Base-by-base conservation (phyloP, 1,140 invertebrate genomes). In the Danaus melanippus region DNA sequence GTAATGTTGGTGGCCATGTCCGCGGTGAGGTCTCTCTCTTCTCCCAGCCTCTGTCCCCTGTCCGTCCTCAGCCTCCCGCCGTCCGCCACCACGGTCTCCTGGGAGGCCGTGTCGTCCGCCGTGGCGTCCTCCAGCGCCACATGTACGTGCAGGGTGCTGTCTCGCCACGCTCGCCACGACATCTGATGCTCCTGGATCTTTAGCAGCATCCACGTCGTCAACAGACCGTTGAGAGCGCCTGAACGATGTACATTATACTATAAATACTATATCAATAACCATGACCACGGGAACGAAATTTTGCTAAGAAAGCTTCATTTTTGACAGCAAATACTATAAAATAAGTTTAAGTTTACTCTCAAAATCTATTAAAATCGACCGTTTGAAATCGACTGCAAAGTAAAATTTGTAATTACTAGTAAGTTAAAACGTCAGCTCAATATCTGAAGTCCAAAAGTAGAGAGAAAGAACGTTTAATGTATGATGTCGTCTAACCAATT, bases 101-200 rank as follows among this genome's bases (percentile, higher is more conserved):
- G 60, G 1, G 67, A 70, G 10, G 54, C 46, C 40, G 56, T 32
- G 66, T 58, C 56, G 9, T 58, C 63, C 8, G 62, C 48, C 55
- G 63, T 55, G 10, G 58, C 10, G 45, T 67, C 79, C 9, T 60
- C 71, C 40, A 86, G 71, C 15, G 67, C 56, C 46, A 84, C 84
- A 69, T 66, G 79, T 61, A 86, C 79, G 67, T 78, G 75, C 50
- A 83, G 72, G 41, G 74, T 82, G 71, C 67, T 70, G 69, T 82
- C 80, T n/a, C 81, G 75, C 83, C 83, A 86, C 45, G 75, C 64
- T 57, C 71, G 79, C 83, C 83, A 86, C 57, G 81, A 79, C 55
- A 71, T 11, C 68, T 84, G 84, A 64, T 84, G 81, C 71, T 84
- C 81, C 64, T 86, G 84, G 57, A 86, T 77, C 71, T 84, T 86